Conservation (phyloP, 2,113 vertebrate genomes). For the Astur gentilis region DNA sequence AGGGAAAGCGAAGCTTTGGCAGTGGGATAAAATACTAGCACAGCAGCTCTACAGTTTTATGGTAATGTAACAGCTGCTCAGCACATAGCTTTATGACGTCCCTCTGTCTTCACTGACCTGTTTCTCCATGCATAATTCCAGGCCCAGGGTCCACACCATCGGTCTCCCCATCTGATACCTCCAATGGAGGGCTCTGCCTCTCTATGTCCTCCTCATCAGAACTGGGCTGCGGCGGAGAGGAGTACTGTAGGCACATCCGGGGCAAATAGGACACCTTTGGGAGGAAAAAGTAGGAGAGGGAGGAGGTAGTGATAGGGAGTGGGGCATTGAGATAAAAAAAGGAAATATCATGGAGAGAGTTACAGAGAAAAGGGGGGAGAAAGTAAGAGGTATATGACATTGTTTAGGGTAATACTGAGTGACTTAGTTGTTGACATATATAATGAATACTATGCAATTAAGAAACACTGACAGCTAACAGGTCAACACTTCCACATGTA, state of each 20-base stretch:
- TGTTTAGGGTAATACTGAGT: background rate
- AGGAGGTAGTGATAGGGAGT: background rate
- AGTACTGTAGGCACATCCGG: constrained; percentile 78
- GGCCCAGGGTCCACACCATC: constrained; percentile 81
- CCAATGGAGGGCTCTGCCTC: constrained; percentile 86
- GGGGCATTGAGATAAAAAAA: background rate
- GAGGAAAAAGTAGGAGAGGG: background rate
- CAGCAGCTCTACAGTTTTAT: background rate
- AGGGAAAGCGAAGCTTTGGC: background rate
- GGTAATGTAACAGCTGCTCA: background rate
- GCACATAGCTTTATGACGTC: background rate
- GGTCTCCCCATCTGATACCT: constrained; percentile 93
- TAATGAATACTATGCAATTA: background rate
- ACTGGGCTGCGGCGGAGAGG: constrained; percentile 82
- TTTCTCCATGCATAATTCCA: constrained; percentile 82
- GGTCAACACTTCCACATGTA: background rate
- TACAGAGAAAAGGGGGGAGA: background rate
- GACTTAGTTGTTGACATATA: background rate
- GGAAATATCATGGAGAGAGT: background rate
- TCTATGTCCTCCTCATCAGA: constrained; percentile 93
- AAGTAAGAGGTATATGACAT: background rate
- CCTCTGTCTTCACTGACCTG: constrained; percentile 72
- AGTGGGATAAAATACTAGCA: background rate
- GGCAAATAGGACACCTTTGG: constrained; percentile 74
- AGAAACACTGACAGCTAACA: background rate